These are phyloP conservation scores for Cladopsammia gracilis DNA, from an alignment of 64 coral and sea anemone species.

Conservation along the genomic window DNA sequence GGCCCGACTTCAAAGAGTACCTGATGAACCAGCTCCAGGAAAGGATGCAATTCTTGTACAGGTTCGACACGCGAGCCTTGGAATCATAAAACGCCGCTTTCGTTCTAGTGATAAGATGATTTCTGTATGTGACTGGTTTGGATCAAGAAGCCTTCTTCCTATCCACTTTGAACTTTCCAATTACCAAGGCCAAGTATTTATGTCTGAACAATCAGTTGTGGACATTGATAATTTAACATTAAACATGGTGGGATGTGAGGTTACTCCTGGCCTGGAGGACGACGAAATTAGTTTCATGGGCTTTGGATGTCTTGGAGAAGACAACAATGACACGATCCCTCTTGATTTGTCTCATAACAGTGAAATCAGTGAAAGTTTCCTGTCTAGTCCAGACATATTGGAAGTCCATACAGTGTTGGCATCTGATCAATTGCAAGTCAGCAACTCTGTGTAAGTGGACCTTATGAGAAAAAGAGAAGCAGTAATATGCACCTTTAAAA, in stretches of 20 bases:
- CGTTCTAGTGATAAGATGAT: conserved; percentile 42
- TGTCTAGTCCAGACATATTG: background rate
- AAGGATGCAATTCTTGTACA: conserved; percentile 45
- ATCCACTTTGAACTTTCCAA: conserved; percentile 54
- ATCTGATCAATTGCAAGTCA: conserved; percentile 1
- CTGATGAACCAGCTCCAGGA: conserved; percentile 54
- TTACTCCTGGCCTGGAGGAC: conserved; percentile 29
- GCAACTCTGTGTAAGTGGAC: conserved; percentile 4
- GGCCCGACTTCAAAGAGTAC: conserved; percentile 43
- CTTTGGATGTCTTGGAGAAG: conserved; percentile 33
- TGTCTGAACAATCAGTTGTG: conserved; percentile 35
- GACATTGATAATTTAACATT: conserved; percentile 19
- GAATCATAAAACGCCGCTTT: conserved; percentile 44
- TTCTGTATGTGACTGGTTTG: conserved; percentile 50
- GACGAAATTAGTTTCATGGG: conserved; percentile 52
- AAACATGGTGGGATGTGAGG: conserved; percentile 34
- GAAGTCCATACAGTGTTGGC: background rate
- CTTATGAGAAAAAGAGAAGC: background rate
- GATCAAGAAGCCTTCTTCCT: conserved; percentile 47
- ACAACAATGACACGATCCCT: conserved; percentile 13
- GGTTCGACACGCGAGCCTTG: conserved; percentile 34
- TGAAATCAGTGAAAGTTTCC: background rate
- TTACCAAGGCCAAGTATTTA: conserved; percentile 9
- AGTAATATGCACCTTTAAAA: background rate
- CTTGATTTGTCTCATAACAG: background rate